Evolutionary conservation across 2,888 invertebrate species (phyloP), one percentile per base, ranked within the genome.

Genomic region (Strigamia transsilvanica): DNA sequence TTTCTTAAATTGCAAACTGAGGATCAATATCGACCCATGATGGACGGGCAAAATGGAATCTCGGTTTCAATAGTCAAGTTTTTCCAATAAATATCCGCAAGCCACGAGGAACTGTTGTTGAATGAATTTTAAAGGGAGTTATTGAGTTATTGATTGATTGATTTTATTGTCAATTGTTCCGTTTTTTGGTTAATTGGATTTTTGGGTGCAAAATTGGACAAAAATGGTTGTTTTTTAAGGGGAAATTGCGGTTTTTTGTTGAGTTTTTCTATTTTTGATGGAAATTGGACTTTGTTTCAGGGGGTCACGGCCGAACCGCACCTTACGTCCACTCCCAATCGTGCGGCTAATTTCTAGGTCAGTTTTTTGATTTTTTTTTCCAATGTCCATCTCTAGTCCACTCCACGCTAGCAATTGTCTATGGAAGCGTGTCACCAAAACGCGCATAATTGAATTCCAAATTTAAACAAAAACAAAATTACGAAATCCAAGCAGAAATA

Each of bases 61-160:
- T 21, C 7, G 18, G 1, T 23, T 66, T 46, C 15, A 0, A 46
- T 46, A 42, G 5, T 15, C n/a, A 27, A 27, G 46, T n/a, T 23
- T 21, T 66, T 66, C 61, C 61, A 21, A 66, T 66, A 66, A 66
- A 66, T 66, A 21, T 66, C 61, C 61, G 0, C n/a, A 23, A 21
- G 61, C 12, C 10, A 61, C 5, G n/a, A 3, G 3, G 2, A 27
- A 27, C 27, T 27, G 27, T 27, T 27, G 3, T 27, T 27, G 27
- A 27, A 27, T 27, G 27, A 3, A 3, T 27, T 27, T 27, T 27
- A 27, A 27, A 27, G 27, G 27, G n/a, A n/a, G n/a, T n/a, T n/a
- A n/a, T n/a, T n/a, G 1, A 3, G 1, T 27, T 27, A 27, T 27
- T 27, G 27, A 27, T 27, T 27, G 27, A 3, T 27, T 27, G n/a